Evolutionary conservation across 2,113 vertebrate species (phyloP).

Genomic region (Menura novaehollandiae): DNA sequence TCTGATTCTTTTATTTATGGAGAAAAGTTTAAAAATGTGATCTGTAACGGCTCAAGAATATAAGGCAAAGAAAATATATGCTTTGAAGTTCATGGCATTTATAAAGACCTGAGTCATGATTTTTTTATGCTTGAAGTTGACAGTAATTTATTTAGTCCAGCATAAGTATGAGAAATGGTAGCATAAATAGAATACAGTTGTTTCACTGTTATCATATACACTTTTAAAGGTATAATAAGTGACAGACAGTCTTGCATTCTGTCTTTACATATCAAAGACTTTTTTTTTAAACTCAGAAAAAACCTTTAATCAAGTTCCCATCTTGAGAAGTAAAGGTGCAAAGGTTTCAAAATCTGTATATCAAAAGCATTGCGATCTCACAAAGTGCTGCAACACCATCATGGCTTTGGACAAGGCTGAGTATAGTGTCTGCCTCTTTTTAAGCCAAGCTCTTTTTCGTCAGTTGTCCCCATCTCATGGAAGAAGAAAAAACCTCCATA

Average conservation of each 20-base stretch:
- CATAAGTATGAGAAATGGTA: not conserved
- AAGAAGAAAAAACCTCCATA: not conserved
- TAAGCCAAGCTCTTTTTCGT: not conserved
- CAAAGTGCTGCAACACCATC: not conserved
- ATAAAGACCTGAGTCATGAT: not conserved
- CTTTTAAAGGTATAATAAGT: not conserved
- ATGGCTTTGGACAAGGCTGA: not conserved
- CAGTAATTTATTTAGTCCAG: conserved; percentile 9
- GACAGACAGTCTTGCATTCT: not conserved
- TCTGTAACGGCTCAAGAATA: not conserved
- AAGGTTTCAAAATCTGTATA: not conserved
- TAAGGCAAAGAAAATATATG: not conserved
- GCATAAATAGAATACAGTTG: not conserved
- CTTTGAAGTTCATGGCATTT: conserved; percentile 34
- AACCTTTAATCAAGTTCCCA: not conserved
- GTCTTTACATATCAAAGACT: not conserved
- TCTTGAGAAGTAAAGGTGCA: not conserved
- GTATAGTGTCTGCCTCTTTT: not conserved
- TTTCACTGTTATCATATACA: not conserved
- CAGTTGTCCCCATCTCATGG: too few relatives aligned
- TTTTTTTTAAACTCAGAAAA: not conserved
- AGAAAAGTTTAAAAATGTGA: not conserved
- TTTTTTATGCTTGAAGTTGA: not conserved
- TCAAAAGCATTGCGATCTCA: not conserved
- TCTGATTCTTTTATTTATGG: not conserved